A percentile compares a stretch with the other conserved stretches of the same genome.
phyloP scores from a whole-genome alignment of 2,113 vertebrate species.

The Colius striatus region DNA sequence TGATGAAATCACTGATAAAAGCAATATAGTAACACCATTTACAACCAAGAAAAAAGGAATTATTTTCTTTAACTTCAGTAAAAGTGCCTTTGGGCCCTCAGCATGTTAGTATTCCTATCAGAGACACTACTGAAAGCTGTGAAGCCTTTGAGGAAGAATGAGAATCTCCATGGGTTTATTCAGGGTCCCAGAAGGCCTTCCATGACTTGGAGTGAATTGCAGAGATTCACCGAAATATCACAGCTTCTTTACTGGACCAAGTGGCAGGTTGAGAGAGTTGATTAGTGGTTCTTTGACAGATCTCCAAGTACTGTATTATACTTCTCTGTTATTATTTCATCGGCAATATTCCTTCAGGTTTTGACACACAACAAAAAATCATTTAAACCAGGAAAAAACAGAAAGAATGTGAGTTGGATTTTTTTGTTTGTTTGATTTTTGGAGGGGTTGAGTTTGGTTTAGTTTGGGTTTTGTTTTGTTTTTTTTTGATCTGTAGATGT shows the following conservation, averaged over 20 bases:
- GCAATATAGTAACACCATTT: background rate
- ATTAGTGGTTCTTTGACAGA: background rate
- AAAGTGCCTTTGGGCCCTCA: background rate
- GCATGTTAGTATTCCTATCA: background rate
- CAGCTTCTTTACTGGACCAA: background rate
- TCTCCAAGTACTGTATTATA: background rate
- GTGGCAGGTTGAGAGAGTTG: background rate
- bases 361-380: background rate
- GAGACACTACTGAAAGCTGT: background rate
- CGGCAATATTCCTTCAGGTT: background rate
- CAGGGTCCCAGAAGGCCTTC: background rate
- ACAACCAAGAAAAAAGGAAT: background rate
- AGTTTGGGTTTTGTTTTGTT: background rate
- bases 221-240: background rate
- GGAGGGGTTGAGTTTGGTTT: background rate
- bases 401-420: fast-evolving
- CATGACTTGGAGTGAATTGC: background rate
- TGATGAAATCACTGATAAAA: background rate
- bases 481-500: background rate
- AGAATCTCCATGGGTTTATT: background rate
- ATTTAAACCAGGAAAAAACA: background rate
- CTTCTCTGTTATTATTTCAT: background rate
- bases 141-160: background rate
- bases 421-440: background rate
- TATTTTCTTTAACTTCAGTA: background rate